Evolutionary conservation across 2,113 vertebrate genomes (phyloP).

Genomic region (Paramormyrops kingsleyae): DNA sequence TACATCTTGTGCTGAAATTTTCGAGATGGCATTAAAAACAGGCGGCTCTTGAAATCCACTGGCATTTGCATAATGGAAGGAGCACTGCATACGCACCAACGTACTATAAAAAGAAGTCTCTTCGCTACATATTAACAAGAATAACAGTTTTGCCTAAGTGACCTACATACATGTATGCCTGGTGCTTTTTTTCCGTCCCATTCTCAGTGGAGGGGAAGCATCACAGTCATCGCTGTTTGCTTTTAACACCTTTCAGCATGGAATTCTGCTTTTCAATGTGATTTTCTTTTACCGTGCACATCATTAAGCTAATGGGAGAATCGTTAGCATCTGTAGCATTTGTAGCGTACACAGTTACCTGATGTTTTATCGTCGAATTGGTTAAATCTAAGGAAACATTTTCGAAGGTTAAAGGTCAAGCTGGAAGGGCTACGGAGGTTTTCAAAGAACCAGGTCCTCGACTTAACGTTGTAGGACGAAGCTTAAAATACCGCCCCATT

Average conservation of each 20-base stretch:
- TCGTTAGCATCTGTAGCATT: neutral
- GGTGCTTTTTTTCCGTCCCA: neutral
- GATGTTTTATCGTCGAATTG: neutral
- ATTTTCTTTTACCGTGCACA: neutral
- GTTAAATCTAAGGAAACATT: neutral
- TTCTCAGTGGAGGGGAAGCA: neutral
- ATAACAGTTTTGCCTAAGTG: neutral
- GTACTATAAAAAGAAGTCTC: constrained; percentile 10
- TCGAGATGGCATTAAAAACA: neutral
- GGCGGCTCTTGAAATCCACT: neutral
- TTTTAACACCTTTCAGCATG: neutral
- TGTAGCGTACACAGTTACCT: neutral
- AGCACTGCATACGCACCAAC: neutral
- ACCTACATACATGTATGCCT: neutral
- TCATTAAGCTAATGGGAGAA: neutral
- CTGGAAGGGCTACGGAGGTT: neutral
- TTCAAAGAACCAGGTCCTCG: neutral
- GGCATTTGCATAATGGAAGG: neutral
- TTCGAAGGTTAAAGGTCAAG: neutral
- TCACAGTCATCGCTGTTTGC: neutral
- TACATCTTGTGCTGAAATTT: neutral
- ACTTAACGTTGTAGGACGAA: neutral
- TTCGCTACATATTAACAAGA: neutral
- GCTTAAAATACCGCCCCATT: neutral
- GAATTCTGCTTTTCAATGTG: neutral